Percentiles rank a stretch among this genome's conserved stretches.
Evolutionary conservation across 2,113 vertebrate species (phyloP).

Genomic region (Brienomyrus brachyistius): DNA sequence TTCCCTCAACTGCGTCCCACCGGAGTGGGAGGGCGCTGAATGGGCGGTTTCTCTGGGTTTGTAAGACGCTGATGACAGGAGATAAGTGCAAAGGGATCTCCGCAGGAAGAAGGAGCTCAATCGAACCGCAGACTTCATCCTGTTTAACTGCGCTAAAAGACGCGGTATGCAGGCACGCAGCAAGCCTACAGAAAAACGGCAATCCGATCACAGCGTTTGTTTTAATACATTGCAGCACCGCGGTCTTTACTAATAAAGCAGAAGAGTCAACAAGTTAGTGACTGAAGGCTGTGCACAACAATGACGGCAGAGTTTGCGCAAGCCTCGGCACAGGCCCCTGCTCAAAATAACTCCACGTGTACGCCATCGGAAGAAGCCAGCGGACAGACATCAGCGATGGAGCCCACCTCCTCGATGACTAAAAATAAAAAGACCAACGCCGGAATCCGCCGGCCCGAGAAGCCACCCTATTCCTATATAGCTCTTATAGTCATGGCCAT

Average conservation of each 20-base stretch:
- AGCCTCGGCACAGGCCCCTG: conserved; percentile 79
- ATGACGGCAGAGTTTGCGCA: conserved; percentile 92
- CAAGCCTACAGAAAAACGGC: not conserved
- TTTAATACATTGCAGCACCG: not conserved
- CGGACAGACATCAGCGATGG: conserved; percentile 75
- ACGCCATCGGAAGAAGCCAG: conserved; percentile 61
- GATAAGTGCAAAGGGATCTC: conserved; percentile 80
- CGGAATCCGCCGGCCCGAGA: conserved; percentile 90
- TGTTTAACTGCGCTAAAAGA: not conserved
- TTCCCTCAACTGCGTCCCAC: conserved; percentile 9
- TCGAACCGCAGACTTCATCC: conserved; percentile 46
- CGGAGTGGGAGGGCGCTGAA: conserved; percentile 51
- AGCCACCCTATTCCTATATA: conserved; percentile 96
- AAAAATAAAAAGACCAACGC: conserved; percentile 91
- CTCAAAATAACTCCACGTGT: conserved; percentile 77
- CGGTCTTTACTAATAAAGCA: not conserved
- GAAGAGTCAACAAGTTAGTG: not conserved
- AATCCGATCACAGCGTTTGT: not conserved
- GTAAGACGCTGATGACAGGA: conserved; percentile 69
- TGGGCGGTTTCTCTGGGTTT: conserved; percentile 58
- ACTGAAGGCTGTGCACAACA: conserved; percentile 30
- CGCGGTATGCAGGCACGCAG: not conserved
- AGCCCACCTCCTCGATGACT: conserved; percentile 69
- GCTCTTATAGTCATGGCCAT: conserved; percentile 98
- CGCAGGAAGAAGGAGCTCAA: conserved; percentile 58